Conservation (phyloP, 2,888 invertebrate genomes). For the Smittia sp. region DNA sequence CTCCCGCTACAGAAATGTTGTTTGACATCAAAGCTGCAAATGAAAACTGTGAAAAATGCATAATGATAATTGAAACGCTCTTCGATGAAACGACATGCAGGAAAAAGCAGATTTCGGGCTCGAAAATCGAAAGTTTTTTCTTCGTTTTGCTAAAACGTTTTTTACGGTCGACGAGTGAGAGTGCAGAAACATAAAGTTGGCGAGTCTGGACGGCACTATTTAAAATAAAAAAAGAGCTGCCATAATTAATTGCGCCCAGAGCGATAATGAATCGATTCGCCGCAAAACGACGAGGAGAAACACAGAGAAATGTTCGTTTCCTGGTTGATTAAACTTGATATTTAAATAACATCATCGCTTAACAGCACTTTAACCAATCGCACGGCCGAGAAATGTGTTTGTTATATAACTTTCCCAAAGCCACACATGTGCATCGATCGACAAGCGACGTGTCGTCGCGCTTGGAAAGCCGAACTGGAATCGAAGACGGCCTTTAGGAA, state of each 20-base stretch:
- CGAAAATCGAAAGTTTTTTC: conserved; percentile 8
- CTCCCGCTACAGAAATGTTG: neutral
- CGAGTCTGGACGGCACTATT: neutral
- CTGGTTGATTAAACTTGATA: conserved; percentile 35
- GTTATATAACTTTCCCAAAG: neutral
- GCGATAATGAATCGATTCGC: conserved; percentile 8
- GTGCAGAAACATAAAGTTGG: neutral
- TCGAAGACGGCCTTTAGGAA: neutral
- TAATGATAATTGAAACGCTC: neutral
- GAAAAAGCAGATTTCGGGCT: neutral
- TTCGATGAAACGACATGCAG: neutral
- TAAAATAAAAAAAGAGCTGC: neutral
- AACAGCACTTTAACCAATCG: neutral
- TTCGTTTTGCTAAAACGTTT: neutral
- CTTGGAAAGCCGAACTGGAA: neutral
- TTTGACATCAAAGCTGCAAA: neutral
- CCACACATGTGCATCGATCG: neutral
- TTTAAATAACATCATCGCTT: neutral
- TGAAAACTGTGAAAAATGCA: neutral
- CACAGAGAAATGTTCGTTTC: conserved; percentile 14
- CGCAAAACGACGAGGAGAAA: neutral
- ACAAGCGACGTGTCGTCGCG: neutral
- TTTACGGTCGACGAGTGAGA: neutral
- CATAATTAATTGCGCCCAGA: neutral
- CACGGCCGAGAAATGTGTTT: neutral